Evolutionary conservation across 2,797 vertebrate genomes (phyloP).

Genomic region (Pangasius sanitwongsei): DNA sequence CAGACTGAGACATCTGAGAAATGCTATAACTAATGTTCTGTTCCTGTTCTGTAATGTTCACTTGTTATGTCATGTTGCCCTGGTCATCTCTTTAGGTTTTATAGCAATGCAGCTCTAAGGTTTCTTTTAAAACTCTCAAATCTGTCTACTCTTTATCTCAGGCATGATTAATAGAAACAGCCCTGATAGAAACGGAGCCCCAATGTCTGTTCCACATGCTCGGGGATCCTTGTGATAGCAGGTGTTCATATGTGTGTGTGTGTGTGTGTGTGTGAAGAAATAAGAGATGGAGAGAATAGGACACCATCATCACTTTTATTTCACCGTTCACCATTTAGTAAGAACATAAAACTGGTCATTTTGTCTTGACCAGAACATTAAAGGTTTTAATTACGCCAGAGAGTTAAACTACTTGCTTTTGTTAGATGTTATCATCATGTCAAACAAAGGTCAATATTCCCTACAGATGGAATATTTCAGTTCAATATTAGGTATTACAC

Average conservation of each 20-base stretch:
- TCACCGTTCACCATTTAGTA: neutral
- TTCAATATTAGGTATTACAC: neutral
- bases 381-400: neutral
- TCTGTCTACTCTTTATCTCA: neutral
- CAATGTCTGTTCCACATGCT: neutral
- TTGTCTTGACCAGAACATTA: neutral
- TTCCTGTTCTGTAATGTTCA: neutral
- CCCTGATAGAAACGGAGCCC: neutral
- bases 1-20: slow-evolving; percentile 1
- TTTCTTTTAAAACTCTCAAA: neutral
- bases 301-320: neutral
- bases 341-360: neutral
- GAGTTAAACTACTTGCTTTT: neutral
- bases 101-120: neutral
- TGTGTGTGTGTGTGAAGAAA: neutral
- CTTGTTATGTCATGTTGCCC: neutral
- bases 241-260: neutral
- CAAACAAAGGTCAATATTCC: slow-evolving; percentile 15
- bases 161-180: neutral
- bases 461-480: slow-evolving; percentile 17
- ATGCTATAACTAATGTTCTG: neutral
- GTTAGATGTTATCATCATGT: slow-evolving; percentile 1
- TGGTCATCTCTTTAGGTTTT: neutral
- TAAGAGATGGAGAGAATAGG: neutral
- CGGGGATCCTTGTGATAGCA: neutral